phyloP scores from a whole-genome alignment of 1,140 invertebrate genomes.

The Diabrotica virgifera region DNA sequence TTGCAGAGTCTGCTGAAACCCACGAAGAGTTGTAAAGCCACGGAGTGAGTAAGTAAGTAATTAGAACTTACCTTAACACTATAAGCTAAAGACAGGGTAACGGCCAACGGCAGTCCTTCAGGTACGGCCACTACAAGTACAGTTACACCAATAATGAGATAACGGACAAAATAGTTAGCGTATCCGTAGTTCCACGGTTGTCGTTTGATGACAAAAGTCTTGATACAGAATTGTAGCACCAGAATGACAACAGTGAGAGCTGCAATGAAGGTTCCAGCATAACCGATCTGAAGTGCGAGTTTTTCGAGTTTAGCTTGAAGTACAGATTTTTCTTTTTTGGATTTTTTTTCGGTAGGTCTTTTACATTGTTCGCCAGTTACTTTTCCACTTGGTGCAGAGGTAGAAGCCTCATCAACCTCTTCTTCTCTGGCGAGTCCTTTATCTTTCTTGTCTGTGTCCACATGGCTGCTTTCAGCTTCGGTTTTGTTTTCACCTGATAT shows the following conservation, averaged over 20 bases:
- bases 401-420: slow-evolving; percentile 38
- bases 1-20: no score
- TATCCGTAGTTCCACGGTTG: slow-evolving; percentile 75
- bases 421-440: no score
- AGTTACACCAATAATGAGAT: slow-evolving; percentile 99
- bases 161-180: slow-evolving; percentile 89
- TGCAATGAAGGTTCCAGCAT: slow-evolving; percentile 96
- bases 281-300: slow-evolving; percentile 98
- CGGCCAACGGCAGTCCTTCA: slow-evolving; percentile 96
- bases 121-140: slow-evolving; percentile 99
- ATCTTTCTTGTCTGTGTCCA: slow-evolving; percentile 30
- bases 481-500: slow-evolving; percentile 62
- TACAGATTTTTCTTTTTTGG: slow-evolving; percentile 96
- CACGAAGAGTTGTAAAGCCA: no score
- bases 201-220: slow-evolving; percentile 79
- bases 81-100: slow-evolving; percentile 96
- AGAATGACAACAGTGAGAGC: slow-evolving; percentile 95
- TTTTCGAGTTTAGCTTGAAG: slow-evolving; percentile 98
- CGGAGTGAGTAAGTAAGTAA: no score
- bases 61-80: slow-evolving; percentile 86
- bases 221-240: slow-evolving; percentile 91
- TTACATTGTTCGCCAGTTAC: slow-evolving; percentile 55
- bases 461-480: slow-evolving; percentile 63
- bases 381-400: slow-evolving; percentile 50
- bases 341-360: slow-evolving; percentile 48